Conservation (phyloP, 2,113 vertebrate genomes). For the Hippolais icterina region DNA sequence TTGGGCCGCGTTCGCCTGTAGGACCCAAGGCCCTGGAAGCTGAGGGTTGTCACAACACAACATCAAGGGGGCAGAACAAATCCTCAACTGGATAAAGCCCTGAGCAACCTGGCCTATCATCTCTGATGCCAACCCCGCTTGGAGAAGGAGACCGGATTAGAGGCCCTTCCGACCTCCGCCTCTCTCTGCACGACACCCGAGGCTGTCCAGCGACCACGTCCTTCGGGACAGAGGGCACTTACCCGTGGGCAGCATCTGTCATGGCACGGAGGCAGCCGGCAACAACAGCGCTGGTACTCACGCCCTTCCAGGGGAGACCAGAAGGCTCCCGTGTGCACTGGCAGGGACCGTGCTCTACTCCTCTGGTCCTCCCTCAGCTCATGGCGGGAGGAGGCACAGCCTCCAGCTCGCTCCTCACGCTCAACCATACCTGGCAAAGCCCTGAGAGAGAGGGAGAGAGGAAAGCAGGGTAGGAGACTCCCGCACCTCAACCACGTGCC, state of each 20-base stretch:
- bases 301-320: constrained; percentile 41
- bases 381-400: constrained; percentile 38
- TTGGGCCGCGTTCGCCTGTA: neutral
- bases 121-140: neutral
- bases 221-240: constrained; percentile 8
- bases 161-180: neutral
- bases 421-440: constrained; percentile 47
- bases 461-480: constrained; percentile 59
- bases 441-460: constrained; percentile 65
- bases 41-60: neutral
- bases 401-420: constrained; percentile 49
- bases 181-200: neutral
- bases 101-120: neutral
- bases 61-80: neutral
- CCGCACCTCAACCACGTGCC: neutral
- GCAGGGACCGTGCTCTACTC: constrained; percentile 19
- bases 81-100: neutral
- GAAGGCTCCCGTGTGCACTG: neutral
- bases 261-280: neutral
- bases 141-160: neutral
- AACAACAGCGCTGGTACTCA: constrained; percentile 37
- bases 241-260: constrained; percentile 8
- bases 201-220: neutral
- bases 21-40: neutral
- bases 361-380: constrained; percentile 54